phyloP scores from a whole-genome alignment of 2,113 vertebrate genomes.

The Prionailurus viverrinus region DNA sequence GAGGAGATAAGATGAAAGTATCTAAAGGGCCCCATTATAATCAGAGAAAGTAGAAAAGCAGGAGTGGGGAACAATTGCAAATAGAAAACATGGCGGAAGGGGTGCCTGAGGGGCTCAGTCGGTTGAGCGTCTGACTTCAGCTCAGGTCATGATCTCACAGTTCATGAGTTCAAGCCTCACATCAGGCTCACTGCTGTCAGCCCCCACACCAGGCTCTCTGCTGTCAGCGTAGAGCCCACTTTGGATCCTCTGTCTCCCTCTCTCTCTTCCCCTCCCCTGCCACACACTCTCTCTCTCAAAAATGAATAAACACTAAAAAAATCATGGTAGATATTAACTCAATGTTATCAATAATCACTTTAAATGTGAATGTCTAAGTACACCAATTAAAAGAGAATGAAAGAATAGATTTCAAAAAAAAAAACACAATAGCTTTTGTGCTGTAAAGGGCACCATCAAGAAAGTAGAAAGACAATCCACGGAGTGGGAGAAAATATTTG shows the following conservation, averaged over 20 bases:
- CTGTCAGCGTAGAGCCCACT: no score
- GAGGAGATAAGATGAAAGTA: neutral
- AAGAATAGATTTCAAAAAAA: neutral
- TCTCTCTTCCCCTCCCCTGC: no score
- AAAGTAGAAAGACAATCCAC: neutral
- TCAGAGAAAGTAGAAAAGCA: neutral
- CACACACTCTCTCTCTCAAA: no score
- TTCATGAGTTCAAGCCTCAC: no score
- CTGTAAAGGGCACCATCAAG: neutral
- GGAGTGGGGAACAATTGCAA: neutral
- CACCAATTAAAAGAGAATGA: neutral
- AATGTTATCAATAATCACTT: neutral
- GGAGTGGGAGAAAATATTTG: neutral
- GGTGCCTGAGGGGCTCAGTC: no score
- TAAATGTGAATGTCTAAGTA: neutral
- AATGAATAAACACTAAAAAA: no score
- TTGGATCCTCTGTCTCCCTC: no score
- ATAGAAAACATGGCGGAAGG: neutral
- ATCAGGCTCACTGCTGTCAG: no score
- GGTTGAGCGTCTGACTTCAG: no score
- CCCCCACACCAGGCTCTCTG: no score
- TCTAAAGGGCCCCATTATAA: neutral
- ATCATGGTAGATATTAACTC: neutral
- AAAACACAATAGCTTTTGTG: neutral
- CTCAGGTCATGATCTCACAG: no score